Percentiles rank a stretch among this genome's conserved stretches.
These are phyloP conservation scores for Origma solitaria DNA, from an alignment of 2,113 vertebrate genomes.

Conservation along the genomic window DNA sequence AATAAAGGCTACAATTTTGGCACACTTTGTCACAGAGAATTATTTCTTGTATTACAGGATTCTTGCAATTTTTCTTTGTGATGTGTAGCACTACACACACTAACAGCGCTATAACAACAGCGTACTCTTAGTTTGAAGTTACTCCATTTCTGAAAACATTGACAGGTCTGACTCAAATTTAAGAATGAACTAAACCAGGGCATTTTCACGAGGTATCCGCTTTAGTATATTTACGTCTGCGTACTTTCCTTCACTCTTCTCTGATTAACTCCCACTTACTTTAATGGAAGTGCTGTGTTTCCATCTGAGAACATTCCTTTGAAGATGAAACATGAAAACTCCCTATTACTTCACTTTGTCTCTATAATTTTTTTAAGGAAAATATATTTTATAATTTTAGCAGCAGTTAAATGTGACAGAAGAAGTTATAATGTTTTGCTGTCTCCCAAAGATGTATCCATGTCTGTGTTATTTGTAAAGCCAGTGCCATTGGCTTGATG, in stretches of 20 bases:
- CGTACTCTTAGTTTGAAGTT: not conserved
- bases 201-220: not conserved
- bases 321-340: not conserved
- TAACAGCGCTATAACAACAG: not conserved
- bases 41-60: accelerated
- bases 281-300: not conserved
- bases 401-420: not conserved
- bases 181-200: not conserved
- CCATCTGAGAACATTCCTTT: not conserved
- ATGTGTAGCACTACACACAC: not conserved
- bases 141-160: not conserved
- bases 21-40: not conserved
- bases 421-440: not conserved
- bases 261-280: not conserved
- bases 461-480: not conserved
- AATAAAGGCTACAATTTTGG: not conserved
- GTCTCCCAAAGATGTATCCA: not conserved
- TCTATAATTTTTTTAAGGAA: not conserved
- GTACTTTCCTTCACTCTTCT: not conserved
- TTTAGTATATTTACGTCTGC: not conserved
- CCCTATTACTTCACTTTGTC: not conserved
- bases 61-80: not conserved
- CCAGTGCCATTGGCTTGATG: not conserved
- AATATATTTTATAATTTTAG: not conserved
- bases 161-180: not conserved